Percentiles rank a stretch among this genome's conserved stretches.
Conservation (phyloP, 1,140 invertebrate species). For the Akabosia matsudoensis region DNA sequence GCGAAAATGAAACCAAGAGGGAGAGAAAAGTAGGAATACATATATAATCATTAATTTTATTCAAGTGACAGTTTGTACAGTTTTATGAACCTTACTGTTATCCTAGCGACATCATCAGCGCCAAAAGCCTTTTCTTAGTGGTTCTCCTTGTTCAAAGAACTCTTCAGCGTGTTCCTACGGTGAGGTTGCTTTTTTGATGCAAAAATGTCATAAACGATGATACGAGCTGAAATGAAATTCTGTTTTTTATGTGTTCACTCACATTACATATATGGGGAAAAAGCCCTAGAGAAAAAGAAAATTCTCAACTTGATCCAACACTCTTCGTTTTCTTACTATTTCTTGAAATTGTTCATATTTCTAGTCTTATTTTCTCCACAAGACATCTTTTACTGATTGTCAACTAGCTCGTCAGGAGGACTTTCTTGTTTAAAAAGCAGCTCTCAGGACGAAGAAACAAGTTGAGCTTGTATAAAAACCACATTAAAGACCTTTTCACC, state of each 20-base stretch:
- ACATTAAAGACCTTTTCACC: not conserved
- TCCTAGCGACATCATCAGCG: not conserved
- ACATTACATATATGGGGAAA: too few relatives aligned
- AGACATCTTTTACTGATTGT: not conserved
- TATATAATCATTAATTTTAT: slow-evolving; percentile 25
- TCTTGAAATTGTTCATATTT: not conserved
- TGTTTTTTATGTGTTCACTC: too few relatives aligned
- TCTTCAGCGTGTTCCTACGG: too few relatives aligned
- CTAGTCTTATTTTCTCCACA: not conserved
- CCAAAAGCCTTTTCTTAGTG: not conserved
- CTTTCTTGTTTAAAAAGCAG: too few relatives aligned
- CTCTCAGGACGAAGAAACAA: too few relatives aligned
- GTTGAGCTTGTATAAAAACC: not conserved
- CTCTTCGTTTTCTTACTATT: too few relatives aligned
- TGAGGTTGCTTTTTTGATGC: not conserved
- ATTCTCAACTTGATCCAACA: too few relatives aligned
- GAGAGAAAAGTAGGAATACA: not conserved
- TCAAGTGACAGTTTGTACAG: slow-evolving; percentile 18
- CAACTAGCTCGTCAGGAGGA: not conserved
- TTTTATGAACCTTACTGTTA: slow-evolving; percentile 22
- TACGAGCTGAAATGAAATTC: too few relatives aligned
- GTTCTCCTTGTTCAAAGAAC: not conserved
- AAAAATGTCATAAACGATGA: too few relatives aligned
- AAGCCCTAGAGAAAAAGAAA: too few relatives aligned
- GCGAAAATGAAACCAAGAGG: not conserved